Evolutionary conservation across 2,888 invertebrate genomes (phyloP).

Genomic region (Plebejus anna): DNA sequence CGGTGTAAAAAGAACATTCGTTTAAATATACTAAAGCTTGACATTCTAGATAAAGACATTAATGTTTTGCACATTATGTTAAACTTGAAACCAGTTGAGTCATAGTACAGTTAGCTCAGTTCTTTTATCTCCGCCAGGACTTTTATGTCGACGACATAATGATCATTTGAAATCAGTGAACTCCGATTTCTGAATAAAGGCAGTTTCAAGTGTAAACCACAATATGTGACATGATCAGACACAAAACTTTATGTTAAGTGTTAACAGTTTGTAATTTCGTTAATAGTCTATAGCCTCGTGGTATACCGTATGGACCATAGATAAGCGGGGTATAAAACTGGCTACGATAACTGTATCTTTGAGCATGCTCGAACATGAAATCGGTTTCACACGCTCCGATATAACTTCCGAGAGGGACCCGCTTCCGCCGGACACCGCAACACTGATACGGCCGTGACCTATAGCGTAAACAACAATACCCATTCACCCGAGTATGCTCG

Average conservation of each 20-base stretch:
- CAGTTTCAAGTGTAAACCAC: too few species aligned
- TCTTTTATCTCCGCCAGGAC: neutral
- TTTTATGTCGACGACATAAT: neutral
- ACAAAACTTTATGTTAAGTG: too few species aligned
- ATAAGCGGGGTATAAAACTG: neutral
- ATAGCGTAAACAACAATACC: constrained; percentile 26
- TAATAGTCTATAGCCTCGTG: neutral
- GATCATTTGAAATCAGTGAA: neutral
- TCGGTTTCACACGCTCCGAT: constrained; percentile 62
- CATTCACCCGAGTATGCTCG: neutral
- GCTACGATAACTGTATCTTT: constrained; percentile 1
- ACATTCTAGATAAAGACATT: neutral
- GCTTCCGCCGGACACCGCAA: constrained; percentile 72
- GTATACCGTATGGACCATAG: neutral
- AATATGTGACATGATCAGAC: too few species aligned
- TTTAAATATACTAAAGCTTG: neutral
- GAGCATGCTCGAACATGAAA: constrained; percentile 39
- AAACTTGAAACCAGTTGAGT: neutral
- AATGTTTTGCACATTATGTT: neutral
- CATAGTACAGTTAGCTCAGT: neutral
- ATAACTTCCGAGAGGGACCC: constrained; percentile 59
- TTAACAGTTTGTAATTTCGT: too few species aligned
- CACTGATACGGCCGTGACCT: constrained; percentile 40
- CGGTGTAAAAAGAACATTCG: neutral
- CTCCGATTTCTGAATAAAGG: too few species aligned